Evolutionary conservation across 2,113 vertebrate genomes (phyloP).

Genomic region (Abramis brama): DNA sequence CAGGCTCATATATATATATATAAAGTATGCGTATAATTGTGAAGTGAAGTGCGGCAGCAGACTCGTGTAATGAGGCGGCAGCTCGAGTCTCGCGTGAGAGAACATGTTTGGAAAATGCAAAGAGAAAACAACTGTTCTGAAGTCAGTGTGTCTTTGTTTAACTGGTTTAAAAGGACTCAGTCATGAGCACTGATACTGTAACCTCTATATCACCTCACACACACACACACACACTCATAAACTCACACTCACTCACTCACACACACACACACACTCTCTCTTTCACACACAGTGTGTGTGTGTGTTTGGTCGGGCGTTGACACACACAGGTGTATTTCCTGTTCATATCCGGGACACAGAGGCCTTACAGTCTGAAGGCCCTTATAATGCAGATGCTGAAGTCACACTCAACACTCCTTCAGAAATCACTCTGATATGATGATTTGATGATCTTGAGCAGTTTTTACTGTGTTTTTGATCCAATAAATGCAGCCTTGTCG

Average conservation of each 20-base stretch:
- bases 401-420: too few species aligned
- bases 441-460: too few species aligned
- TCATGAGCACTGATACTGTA: constrained; percentile 49
- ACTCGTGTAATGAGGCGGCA: neutral
- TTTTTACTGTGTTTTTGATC: neutral
- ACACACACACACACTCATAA: neutral
- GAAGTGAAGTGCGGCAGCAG: too few species aligned
- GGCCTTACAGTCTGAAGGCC: neutral
- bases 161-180: constrained; percentile 25
- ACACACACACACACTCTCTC: neutral
- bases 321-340: constrained; percentile 76
- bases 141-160: neutral
- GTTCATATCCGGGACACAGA: constrained; percentile 58
- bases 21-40: too few species aligned
- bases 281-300: neutral
- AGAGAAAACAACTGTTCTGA: neutral
- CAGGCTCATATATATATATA: neutral
- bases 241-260: neutral
- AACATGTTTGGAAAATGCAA: neutral
- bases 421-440: neutral
- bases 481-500: neutral
- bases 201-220: constrained; percentile 37
- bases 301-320: constrained; percentile 43
- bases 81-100: neutral
- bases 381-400: neutral